Base-by-base conservation (phyloP, 2,113 vertebrate genomes). In the Hipposideros armiger region DNA sequence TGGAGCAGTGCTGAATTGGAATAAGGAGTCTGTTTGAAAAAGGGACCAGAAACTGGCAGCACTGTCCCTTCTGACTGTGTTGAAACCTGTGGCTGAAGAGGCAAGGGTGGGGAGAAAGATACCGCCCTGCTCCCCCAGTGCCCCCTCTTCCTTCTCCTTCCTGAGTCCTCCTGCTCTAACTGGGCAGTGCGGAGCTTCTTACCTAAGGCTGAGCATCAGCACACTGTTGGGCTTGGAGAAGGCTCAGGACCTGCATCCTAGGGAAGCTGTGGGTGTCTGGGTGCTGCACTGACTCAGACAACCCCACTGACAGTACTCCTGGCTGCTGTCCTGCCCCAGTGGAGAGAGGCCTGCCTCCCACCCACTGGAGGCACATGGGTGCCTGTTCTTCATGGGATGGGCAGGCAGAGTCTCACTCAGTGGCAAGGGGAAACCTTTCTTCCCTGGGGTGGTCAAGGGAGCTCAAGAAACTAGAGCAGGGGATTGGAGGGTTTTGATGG, bases 1-100 rank as follows among this genome's bases (percentile, higher is more conserved):
- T 78, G 81, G 28, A 87, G 20, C n/a, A 70, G 58, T 80, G 90
- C 36, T 90, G 67, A 82, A 91, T 83, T 74, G 52, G 90, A 90
- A 64, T 80, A 70, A 95, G 77, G 50, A 93, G n/a, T 88, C 58
- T 82, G 40, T 85, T 90, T 91, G 22, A 50, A 74, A 94, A 76
- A 88, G 72, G 60, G 92, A 17, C 3, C 42, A 52, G 90, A 78
- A 36, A 9, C 5, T 40, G 40, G 32, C 17, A 42, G 14, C 9
- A 40, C 13, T 16, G 19, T 87, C 50, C 5, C 24, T 88, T 89
- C 2, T 14, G 77, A 42, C 26, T 26, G 1, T 24, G 45, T n/a
- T 11, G 64, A 28, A 91, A 64, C 7, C 73, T 81, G 58, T 56
- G 64, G 50, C 80, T 90, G 4, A 70, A 32, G 73, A 88, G 62